A percentile compares a stretch with the other conserved stretches of the same genome.
Conservation (phyloP, 2,888 invertebrate species). For the Sussaba pulchella region DNA sequence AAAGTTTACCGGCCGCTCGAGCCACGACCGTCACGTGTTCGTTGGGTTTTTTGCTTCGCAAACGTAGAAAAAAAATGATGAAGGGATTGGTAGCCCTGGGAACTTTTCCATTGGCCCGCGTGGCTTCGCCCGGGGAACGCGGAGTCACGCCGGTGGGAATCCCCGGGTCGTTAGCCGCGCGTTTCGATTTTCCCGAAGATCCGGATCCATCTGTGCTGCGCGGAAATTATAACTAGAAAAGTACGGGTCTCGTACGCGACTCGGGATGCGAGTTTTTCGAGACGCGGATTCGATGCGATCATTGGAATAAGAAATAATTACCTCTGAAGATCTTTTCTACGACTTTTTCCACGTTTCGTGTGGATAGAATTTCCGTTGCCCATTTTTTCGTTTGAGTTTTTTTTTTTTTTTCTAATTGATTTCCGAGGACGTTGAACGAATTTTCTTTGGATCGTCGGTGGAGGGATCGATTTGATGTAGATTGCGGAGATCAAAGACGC, state of each 20-base stretch:
- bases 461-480: too few relatives aligned
- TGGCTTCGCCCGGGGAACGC: constrained; percentile 15
- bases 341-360: constrained; percentile 47
- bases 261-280: constrained; percentile 32
- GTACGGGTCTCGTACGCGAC: constrained; percentile 63
- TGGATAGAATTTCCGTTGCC: constrained; percentile 61
- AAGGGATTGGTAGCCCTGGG: constrained; percentile 79
- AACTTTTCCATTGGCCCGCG: constrained; percentile 30
- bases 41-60: constrained; percentile 76
- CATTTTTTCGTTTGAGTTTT: constrained; percentile 36
- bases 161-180: constrained; percentile 31
- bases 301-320: constrained; percentile 56
- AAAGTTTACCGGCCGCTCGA: constrained; percentile 78
- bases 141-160: constrained; percentile 34
- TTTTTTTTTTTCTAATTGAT: background rate
- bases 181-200: constrained; percentile 40
- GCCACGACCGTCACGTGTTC: constrained; percentile 77
- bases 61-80: constrained; percentile 78
- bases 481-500: too few relatives aligned
- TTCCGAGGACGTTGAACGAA: background rate
- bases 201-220: constrained; percentile 73
- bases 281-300: constrained; percentile 40
- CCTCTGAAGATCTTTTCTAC: constrained; percentile 56
- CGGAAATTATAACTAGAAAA: constrained; percentile 70
- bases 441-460: background rate